phyloP scores from a whole-genome alignment of 2,113 vertebrate species.

The Rhinopomastus cyanomelas region DNA sequence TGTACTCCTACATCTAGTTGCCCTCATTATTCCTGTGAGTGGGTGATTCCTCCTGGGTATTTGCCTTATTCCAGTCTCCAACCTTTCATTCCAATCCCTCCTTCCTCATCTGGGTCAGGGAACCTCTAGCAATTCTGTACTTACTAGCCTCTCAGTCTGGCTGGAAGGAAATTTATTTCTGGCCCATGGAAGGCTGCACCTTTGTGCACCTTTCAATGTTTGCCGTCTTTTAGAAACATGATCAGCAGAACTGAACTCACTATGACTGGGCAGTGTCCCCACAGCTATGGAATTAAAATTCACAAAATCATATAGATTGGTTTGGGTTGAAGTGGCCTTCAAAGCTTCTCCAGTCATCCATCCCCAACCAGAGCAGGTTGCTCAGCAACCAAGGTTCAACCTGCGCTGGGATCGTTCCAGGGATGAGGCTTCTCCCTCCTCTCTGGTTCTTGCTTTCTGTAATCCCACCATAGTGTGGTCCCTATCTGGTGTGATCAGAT shows the following conservation, averaged over 20 bases:
- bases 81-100: not conserved
- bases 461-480: too few relatives aligned
- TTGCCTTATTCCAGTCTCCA: not conserved
- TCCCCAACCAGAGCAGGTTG: not conserved
- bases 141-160: not conserved
- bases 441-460: too few relatives aligned
- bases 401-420: not conserved
- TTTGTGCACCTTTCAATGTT: not conserved
- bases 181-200: not conserved
- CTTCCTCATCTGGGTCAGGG: not conserved
- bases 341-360: not conserved
- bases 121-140: not conserved
- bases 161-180: not conserved
- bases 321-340: not conserved
- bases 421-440: not conserved
- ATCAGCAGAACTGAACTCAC: not conserved
- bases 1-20: not conserved
- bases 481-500: too few relatives aligned
- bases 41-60: not conserved
- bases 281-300: not conserved
- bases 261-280: not conserved
- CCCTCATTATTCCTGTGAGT: accelerated
- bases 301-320: not conserved
- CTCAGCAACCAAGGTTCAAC: not conserved
- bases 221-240: not conserved